Conservation (phyloP, 2,113 vertebrate species). For the Lutjanus erythropterus region DNA sequence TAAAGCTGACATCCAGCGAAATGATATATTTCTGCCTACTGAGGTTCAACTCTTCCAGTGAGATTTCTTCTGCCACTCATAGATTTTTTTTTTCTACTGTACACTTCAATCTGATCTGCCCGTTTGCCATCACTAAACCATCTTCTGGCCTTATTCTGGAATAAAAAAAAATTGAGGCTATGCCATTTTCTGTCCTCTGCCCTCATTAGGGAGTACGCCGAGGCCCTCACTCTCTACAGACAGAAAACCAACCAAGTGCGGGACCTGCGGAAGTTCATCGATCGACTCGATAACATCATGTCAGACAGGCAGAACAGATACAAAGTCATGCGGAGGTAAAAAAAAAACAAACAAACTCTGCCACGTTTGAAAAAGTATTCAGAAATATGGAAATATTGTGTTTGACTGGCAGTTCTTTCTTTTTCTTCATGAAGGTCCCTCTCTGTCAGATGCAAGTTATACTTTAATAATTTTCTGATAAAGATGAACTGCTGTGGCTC, state of each 20-base stretch:
- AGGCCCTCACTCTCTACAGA: slow-evolving; percentile 89
- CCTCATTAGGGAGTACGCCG: slow-evolving; percentile 86
- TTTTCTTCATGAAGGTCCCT: slow-evolving; percentile 51
- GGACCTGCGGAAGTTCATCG: slow-evolving; percentile 86
- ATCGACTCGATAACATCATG: slow-evolving; percentile 89
- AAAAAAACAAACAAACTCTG: background rate
- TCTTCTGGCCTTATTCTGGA: slow-evolving; percentile 41
- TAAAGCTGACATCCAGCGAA: too few relatives aligned
- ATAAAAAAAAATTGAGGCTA: slow-evolving; percentile 33
- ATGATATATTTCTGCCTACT: background rate
- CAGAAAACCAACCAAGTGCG: slow-evolving; percentile 89
- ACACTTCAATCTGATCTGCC: slow-evolving; percentile 35
- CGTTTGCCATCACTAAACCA: slow-evolving; percentile 45
- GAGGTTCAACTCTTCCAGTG: slow-evolving; percentile 6
- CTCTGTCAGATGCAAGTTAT: slow-evolving; percentile 67
- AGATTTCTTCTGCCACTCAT: slow-evolving; percentile 6
- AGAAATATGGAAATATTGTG: background rate
- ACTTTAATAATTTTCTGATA: slow-evolving; percentile 69
- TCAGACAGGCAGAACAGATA: slow-evolving; percentile 88
- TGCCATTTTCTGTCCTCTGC: slow-evolving; percentile 31
- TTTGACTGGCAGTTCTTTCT: background rate
- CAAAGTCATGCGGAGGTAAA: slow-evolving; percentile 87
- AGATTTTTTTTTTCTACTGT: background rate
- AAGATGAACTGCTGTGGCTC: slow-evolving; percentile 70
- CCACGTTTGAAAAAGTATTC: background rate